Conservation (phyloP, 23 tunicate genomes). For the Trididemnum nubilum region DNA sequence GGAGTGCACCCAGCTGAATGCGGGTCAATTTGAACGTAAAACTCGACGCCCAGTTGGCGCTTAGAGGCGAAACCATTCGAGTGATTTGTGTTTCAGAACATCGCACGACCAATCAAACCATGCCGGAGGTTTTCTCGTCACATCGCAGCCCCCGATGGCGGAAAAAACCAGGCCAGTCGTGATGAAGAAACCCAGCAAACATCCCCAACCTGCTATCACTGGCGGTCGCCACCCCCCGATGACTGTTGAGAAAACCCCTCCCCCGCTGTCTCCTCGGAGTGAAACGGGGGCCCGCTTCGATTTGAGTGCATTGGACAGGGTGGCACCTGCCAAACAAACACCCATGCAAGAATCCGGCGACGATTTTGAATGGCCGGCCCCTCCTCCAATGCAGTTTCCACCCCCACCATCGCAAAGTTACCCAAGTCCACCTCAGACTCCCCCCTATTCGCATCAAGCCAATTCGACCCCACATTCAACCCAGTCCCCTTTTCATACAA, state of each 20-base stretch:
- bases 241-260: not conserved
- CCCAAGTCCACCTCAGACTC: not conserved
- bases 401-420: not conserved
- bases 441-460: constrained; percentile 4
- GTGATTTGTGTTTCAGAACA: too few relatives aligned
- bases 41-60: too few relatives aligned
- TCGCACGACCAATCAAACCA: too few relatives aligned
- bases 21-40: too few relatives aligned
- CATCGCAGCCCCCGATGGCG: not conserved
- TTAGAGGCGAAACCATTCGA: too few relatives aligned
- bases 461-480: too few relatives aligned
- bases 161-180: not conserved
- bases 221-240: not conserved
- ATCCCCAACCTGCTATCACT: not conserved
- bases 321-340: not conserved
- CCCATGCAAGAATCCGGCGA: constrained; percentile 6
- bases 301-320: constrained; percentile 12
- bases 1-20: too few relatives aligned
- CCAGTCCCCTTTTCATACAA: too few relatives aligned
- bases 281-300: constrained; percentile 7
- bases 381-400: constrained; percentile 33
- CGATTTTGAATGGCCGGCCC: constrained; percentile 75
- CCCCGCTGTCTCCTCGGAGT: too few relatives aligned
- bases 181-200: not conserved
- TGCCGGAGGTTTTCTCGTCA: too few relatives aligned